These are phyloP conservation scores for Rhodinocichla rosea DNA, from an alignment of 2,113 vertebrate genomes.

Conservation along the genomic window DNA sequence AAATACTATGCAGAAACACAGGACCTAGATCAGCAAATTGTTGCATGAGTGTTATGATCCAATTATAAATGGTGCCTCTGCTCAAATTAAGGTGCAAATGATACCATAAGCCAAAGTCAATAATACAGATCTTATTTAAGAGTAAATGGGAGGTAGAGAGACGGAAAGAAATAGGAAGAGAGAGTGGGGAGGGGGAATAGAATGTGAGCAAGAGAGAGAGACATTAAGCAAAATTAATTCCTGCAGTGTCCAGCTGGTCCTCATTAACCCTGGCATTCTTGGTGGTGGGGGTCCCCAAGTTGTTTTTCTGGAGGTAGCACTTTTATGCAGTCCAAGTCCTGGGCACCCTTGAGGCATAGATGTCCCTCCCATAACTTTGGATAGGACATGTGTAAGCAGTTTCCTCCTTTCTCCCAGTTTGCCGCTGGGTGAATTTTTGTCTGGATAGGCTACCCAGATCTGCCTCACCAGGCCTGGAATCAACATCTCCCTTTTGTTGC, in stretches of 20 bases:
- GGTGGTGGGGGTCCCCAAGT: fast-evolving
- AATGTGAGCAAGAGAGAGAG: not conserved
- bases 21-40: not conserved
- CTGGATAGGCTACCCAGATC: too few relatives aligned
- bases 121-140: not conserved
- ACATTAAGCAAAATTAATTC: not conserved
- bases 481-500: not conserved
- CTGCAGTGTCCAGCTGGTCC: too few relatives aligned
- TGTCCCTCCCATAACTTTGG: not conserved
- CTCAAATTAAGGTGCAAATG: not conserved
- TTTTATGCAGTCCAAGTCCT: not conserved
- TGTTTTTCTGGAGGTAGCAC: not conserved
- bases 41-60: not conserved
- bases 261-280: not conserved
- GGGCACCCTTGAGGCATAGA: not conserved
- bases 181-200: not conserved
- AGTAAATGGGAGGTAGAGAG: not conserved
- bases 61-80: not conserved
- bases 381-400: not conserved
- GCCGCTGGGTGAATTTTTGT: not conserved
- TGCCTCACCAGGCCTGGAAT: not conserved
- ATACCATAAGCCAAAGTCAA: not conserved
- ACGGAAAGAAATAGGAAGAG: not conserved
- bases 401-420: not conserved
- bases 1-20: not conserved